Evolutionary conservation across 35 echinoderm and acorn worm species (phyloP), one percentile per base, ranked within the genome.

Genomic region (Ophioderma brevispina): DNA sequence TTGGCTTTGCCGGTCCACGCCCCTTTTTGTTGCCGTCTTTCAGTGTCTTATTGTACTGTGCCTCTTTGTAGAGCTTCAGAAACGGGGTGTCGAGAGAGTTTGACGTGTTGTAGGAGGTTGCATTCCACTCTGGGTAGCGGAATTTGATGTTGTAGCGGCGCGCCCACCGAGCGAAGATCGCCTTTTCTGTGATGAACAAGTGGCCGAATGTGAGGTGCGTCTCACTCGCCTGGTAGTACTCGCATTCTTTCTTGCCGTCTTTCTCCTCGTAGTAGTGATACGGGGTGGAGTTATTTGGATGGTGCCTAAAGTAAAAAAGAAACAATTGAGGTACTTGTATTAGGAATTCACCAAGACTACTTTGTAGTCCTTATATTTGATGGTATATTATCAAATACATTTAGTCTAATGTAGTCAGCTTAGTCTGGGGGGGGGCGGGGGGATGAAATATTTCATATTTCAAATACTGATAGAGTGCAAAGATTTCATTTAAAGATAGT

Each of bases 121-220:
- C 11, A 82, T 98, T 98, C 97, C 97, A 99, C 18, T 41, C 76
- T 18, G 97, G 97, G 94, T 99, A 93, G 50, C 64, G 82, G 85
- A 99, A 99, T 75, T 90, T 79, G 78, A 95, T 92, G 79, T 99
- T 99, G 80, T 91, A 92, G 55, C 91, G 90, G 36, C 25, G 78
- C 42, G 97, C 90, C 97, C 97, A 99, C 0, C 94, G 94, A 32
- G 82, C 97, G 38, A 99, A 95, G 59, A 99, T 92, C 39, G 97
- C 97, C 75, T 99, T 99, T 85, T 99, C 97, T 0, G 97, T 99
- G 55, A 99, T 91, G 64, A 99, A 99, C 40, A 95, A 83, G n/a
- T 99, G 97, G 5, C 93, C 97, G 30, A 90, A 94, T 1, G 86
- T 92, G 40, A 95, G 90, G 17, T 90, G 86, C 64, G 88, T 89